These are phyloP conservation scores for Pristionchus mayeri DNA, from an alignment of 2,888 invertebrate species.

Conservation along the genomic window DNA sequence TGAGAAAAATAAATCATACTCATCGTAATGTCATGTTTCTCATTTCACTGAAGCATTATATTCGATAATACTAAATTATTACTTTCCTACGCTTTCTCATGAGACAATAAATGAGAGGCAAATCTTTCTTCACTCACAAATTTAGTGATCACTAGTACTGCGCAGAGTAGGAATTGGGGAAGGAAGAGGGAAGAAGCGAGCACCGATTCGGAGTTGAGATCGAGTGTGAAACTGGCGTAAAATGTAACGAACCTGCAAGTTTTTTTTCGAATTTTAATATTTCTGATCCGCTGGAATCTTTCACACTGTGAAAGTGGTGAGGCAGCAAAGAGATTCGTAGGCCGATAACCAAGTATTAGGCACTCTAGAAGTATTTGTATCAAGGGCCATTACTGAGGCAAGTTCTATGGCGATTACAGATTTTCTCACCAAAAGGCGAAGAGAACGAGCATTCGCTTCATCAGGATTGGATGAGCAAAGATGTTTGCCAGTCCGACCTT, in stretches of 20 bases:
- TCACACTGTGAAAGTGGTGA: too few relatives aligned
- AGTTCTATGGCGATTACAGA: too few relatives aligned
- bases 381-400: too few relatives aligned
- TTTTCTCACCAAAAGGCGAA: constrained; percentile 17
- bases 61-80: too few relatives aligned
- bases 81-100: too few relatives aligned
- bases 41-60: too few relatives aligned
- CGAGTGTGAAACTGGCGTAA: not conserved
- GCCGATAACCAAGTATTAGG: too few relatives aligned
- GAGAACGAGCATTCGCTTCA: constrained; percentile 16
- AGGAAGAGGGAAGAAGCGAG: constrained; percentile 59
- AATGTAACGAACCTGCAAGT: constrained; percentile 33
- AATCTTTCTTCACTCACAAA: not conserved
- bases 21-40: too few relatives aligned
- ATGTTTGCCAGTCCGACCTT: not conserved
- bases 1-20: too few relatives aligned
- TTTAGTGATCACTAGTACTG: constrained; percentile 50
- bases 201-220: constrained; percentile 32
- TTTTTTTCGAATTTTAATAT: not conserved
- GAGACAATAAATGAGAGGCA: too few relatives aligned
- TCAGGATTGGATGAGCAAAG: not conserved
- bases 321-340: too few relatives aligned
- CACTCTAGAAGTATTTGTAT: too few relatives aligned
- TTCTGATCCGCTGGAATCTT: not conserved
- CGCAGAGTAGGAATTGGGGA: constrained; percentile 62